Conservation (phyloP, 92 coral and sea anemone species). For the Siderastrea siderea region DNA sequence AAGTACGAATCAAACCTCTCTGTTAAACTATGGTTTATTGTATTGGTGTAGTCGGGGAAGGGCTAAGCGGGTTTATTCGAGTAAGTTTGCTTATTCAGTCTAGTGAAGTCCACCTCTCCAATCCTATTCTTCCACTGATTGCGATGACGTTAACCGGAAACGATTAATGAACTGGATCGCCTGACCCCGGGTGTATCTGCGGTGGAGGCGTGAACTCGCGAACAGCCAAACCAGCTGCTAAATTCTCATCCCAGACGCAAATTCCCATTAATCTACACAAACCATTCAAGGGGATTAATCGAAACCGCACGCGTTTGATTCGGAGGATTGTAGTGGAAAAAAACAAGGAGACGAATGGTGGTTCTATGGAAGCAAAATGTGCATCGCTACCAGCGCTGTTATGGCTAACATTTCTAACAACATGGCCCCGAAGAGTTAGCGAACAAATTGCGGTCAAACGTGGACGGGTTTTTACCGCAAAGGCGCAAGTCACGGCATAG, state of each 20-base stretch:
- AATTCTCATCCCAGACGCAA: conserved; percentile 31
- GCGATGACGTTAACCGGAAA: neutral
- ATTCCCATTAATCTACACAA: conserved; percentile 34
- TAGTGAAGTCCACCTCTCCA: neutral
- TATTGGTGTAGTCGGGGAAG: no score
- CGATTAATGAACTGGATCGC: neutral
- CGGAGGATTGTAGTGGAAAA: neutral
- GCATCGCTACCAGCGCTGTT: no score
- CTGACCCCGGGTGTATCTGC: neutral
- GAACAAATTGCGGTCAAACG: neutral
- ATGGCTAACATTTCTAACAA: neutral
- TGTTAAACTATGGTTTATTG: no score
- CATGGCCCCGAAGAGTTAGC: neutral
- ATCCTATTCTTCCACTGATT: neutral
- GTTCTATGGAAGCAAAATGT: no score
- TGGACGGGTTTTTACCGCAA: neutral
- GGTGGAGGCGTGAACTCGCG: conserved; percentile 56
- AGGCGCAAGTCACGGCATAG: conserved; percentile 40
- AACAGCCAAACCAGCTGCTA: conserved; percentile 49
- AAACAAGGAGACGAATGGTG: no score
- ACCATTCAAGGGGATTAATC: conserved; percentile 27
- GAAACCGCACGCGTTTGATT: conserved; percentile 4
- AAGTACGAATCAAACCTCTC: no score
- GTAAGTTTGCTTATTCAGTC: neutral
- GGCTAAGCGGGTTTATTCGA: no score